These are phyloP conservation scores for Drosophila bocqueti DNA, from an alignment of 1,140 invertebrate species.

Conservation along the genomic window DNA sequence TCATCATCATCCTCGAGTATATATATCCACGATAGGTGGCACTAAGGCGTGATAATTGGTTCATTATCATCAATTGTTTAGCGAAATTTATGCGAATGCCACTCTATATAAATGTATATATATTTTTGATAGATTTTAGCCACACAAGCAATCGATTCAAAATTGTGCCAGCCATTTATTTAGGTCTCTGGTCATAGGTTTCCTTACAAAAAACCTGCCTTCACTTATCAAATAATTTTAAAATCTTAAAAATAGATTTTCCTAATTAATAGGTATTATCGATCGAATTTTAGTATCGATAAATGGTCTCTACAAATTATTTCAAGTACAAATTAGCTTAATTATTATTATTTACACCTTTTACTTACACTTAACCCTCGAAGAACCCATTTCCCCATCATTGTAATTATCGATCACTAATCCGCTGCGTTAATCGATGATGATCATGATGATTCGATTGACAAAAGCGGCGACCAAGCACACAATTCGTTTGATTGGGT, in stretches of 20 bases:
- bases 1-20: background rate
- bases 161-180: background rate
- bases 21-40: background rate
- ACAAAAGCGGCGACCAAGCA: slow-evolving; percentile 11
- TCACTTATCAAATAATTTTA: background rate
- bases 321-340: no score
- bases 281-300: background rate
- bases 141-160: background rate
- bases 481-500: slow-evolving; percentile 37
- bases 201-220: background rate
- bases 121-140: background rate
- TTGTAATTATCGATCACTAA: slow-evolving; percentile 5
- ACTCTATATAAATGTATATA: background rate
- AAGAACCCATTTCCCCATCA: background rate
- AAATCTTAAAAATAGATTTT: background rate
- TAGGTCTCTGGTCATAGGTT: background rate
- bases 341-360: no score
- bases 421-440: slow-evolving; percentile 15
- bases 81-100: slow-evolving; percentile 36
- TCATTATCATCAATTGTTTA: slow-evolving; percentile 37
- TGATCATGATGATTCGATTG: slow-evolving; percentile 16
- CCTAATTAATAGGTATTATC: background rate
- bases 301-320: background rate
- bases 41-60: background rate
- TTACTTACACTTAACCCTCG: no score